phyloP scores from a whole-genome alignment of 1,140 invertebrate species.

The Apis laboriosa region DNA sequence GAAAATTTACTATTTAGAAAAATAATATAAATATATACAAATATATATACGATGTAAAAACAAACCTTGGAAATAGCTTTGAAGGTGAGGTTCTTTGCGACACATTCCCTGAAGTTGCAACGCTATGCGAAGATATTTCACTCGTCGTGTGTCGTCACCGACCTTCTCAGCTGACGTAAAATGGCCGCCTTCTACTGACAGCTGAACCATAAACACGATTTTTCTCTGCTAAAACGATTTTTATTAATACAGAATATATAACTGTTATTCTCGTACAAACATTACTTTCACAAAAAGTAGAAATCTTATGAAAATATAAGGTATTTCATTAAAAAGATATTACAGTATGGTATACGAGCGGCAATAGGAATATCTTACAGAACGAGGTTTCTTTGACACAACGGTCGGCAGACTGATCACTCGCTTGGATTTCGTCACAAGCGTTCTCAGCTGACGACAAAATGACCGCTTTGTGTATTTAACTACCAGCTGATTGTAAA shows the following conservation, averaged over 20 bases:
- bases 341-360: constrained; percentile 49
- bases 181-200: constrained; percentile 61
- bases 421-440: constrained; percentile 61
- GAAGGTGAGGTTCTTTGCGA: constrained; percentile 18
- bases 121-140: constrained; percentile 46
- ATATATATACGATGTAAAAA: neutral
- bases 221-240: constrained; percentile 43
- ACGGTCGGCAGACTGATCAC: constrained; percentile 24
- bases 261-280: neutral
- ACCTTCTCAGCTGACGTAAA: constrained; percentile 65
- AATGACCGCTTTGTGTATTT: constrained; percentile 44
- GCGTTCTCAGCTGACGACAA: constrained; percentile 67
- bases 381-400: constrained; percentile 41
- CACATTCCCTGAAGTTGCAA: constrained; percentile 18
- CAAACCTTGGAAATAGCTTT: constrained; percentile 27
- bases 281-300: accelerated
- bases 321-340: constrained; percentile 51
- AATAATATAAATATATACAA: neutral
- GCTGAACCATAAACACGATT: constrained; percentile 56
- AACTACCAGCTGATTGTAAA: constrained; percentile 57
- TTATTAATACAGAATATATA: accelerated
- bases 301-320: neutral
- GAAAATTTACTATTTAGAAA: neutral
- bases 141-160: constrained; percentile 61
- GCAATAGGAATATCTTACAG: constrained; percentile 27